These are phyloP conservation scores for Neosilurus mollespiculum DNA, from an alignment of 2,797 vertebrate species.

Conservation along the genomic window DNA sequence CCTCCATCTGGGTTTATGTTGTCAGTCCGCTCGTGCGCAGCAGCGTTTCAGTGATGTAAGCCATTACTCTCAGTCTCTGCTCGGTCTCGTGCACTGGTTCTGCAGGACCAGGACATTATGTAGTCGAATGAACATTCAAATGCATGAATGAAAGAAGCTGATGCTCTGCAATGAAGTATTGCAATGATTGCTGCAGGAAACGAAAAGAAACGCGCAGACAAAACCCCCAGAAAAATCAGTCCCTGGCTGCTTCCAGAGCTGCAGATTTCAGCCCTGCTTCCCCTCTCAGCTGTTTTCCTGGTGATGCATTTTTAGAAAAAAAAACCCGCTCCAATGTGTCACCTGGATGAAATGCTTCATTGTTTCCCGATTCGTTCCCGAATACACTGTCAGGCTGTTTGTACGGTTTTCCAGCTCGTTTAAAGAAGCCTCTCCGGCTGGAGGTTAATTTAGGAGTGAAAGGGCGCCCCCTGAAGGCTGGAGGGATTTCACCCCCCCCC, in stretches of 20 bases:
- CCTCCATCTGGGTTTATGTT: constrained; percentile 1
- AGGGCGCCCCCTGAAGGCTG: constrained; percentile 53
- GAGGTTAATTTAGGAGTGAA: constrained; percentile 34
- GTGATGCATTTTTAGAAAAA: background rate
- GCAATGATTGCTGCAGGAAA: background rate
- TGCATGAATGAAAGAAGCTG: background rate
- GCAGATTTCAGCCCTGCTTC: background rate
- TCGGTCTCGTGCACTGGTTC: background rate
- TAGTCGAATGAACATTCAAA: background rate
- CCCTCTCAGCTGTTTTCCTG: background rate
- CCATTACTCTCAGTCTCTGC: background rate
- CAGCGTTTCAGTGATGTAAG: background rate
- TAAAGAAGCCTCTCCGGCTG: constrained; percentile 16
- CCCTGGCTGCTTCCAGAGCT: background rate
- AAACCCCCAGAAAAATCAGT: background rate
- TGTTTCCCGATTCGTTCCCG: background rate
- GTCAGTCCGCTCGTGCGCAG: background rate
- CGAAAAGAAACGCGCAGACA: background rate
- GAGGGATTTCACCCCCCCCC: constrained; percentile 28
- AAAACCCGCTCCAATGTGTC: background rate
- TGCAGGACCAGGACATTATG: background rate
- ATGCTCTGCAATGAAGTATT: background rate
- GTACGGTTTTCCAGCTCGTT: constrained; percentile 24
- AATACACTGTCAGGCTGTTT: constrained; percentile 25
- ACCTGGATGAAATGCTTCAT: constrained; percentile 12